These are phyloP conservation scores for Matsumurasca onukii DNA, from an alignment of 1,140 invertebrate genomes.

Conservation along the genomic window DNA sequence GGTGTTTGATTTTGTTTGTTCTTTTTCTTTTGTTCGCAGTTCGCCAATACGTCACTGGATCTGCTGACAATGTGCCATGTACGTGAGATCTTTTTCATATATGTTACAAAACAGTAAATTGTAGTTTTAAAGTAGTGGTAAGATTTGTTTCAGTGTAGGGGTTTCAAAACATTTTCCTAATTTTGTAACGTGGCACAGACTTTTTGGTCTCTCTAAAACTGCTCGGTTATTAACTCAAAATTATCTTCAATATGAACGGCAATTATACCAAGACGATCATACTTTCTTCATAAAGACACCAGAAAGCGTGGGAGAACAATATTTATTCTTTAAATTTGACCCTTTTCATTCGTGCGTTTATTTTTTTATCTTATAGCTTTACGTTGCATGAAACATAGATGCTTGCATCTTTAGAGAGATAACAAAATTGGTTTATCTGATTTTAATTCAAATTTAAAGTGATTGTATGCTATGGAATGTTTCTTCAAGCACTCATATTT, in stretches of 20 bases:
- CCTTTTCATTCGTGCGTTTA: neutral
- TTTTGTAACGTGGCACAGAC: neutral
- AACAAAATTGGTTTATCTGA: slow-evolving; percentile 2
- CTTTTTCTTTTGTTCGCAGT: slow-evolving; percentile 60
- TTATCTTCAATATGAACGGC: no score
- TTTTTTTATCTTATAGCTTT: slow-evolving; percentile 8
- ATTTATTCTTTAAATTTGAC: neutral
- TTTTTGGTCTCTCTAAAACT: neutral
- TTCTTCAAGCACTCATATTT: neutral
- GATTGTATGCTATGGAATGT: slow-evolving; percentile 11
- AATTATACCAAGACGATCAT: no score
- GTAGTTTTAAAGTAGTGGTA: slow-evolving; percentile 19
- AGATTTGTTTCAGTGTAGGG: neutral
- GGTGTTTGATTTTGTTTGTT: slow-evolving; percentile 29
- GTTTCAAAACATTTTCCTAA: neutral
- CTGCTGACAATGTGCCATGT: slow-evolving; percentile 69
- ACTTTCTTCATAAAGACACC: no score
- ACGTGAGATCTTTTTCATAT: slow-evolving; percentile 51
- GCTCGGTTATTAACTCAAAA: no score
- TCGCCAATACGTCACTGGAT: slow-evolving; percentile 70
- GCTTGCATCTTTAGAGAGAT: neutral
- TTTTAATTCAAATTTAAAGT: neutral
- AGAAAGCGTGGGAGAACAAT: neutral
- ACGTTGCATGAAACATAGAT: slow-evolving; percentile 11
- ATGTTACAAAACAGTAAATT: slow-evolving; percentile 13